phyloP scores from a whole-genome alignment of 2,113 vertebrate species.

The Mobula hypostoma region DNA sequence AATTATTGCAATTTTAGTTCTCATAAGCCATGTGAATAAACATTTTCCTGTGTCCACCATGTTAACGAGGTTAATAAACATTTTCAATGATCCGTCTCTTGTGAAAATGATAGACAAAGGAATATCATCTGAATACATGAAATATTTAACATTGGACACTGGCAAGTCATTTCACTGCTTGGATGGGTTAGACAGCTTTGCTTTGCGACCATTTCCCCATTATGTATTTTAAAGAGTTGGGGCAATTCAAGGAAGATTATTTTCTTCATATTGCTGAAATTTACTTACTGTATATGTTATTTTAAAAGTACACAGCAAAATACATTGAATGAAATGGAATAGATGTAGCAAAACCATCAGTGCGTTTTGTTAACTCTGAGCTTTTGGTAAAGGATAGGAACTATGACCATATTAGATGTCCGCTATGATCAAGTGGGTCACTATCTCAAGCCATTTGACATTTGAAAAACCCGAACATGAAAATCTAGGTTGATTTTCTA shows the following conservation, averaged over 20 bases:
- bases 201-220: neutral
- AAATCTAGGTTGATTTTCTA: too few species aligned
- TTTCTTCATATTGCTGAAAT: slow-evolving; percentile 6
- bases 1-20: neutral
- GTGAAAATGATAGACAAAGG: neutral
- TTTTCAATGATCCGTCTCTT: neutral
- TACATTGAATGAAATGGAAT: neutral
- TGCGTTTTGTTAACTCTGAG: neutral
- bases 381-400: neutral
- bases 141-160: neutral
- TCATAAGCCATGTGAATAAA: neutral
- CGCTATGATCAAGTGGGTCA: too few species aligned
- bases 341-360: neutral
- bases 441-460: too few species aligned
- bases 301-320: neutral
- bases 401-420: neutral
- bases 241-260: neutral
- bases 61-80: neutral
- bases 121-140: neutral
- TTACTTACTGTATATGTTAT: neutral
- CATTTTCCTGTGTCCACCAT: neutral
- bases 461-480: too few species aligned
- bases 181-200: neutral
- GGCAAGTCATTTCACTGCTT: slow-evolving; percentile 1
- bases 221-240: neutral